A percentile compares a stretch with the other conserved stretches of the same genome.
Evolutionary conservation across 2,888 invertebrate genomes (phyloP).

Genomic region (Meloe dianella): DNA sequence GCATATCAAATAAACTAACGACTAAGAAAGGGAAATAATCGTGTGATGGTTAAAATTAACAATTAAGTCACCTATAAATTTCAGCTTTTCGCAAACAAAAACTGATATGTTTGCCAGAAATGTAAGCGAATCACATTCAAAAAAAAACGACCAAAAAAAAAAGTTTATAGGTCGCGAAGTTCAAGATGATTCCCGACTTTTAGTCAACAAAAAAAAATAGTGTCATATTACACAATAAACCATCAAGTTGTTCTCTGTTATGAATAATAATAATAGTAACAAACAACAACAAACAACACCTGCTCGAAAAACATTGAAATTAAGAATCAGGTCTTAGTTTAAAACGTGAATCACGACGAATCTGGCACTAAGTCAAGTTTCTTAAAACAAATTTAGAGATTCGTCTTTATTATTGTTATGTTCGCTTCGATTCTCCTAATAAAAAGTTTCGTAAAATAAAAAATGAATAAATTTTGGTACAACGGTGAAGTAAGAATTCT

Average conservation of each 20-base stretch:
- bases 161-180: neutral
- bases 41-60: neutral
- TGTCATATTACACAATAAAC: neutral
- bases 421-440: neutral
- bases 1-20: no score
- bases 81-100: neutral
- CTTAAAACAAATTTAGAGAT: conserved; percentile 1
- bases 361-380: neutral
- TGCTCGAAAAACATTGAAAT: neutral
- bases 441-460: neutral
- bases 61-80: no score
- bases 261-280: neutral
- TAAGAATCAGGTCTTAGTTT: neutral
- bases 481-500: neutral
- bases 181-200: conserved; percentile 15
- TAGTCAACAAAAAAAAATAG: neutral
- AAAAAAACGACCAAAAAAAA: no score
- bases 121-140: neutral
- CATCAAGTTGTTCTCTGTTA: neutral
- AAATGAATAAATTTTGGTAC: no score
- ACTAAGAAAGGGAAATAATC: neutral
- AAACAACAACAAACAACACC: neutral
- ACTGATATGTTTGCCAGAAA: neutral
- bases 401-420: conserved; percentile 5
- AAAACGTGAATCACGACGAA: conserved; percentile 3